Conservation (phyloP, 2,888 invertebrate species). For the Caenorhabditis japonica region DNA sequence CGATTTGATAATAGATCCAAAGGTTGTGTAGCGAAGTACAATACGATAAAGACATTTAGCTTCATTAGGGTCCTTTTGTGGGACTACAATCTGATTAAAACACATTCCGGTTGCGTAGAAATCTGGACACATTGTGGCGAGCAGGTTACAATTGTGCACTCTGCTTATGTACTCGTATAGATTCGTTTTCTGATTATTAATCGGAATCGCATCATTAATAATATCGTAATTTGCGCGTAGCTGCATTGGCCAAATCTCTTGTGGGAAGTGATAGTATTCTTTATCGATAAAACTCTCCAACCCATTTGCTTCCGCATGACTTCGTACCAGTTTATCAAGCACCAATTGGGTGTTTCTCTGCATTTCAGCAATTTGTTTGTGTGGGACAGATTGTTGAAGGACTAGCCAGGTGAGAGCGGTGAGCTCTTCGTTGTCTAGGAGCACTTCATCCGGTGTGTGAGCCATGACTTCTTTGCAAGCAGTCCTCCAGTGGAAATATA, state of each 20-base stretch:
- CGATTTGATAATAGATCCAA: conserved; percentile 12
- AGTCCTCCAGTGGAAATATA: conserved; percentile 13
- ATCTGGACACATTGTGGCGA: conserved; percentile 21
- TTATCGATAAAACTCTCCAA: neutral
- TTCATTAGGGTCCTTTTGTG: neutral
- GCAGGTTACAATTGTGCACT: conserved; percentile 14
- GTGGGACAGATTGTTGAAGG: conserved; percentile 16
- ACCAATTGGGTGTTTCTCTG: neutral
- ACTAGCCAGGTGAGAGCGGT: conserved; percentile 19
- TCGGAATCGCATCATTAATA: conserved; percentile 6
- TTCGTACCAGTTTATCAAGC: neutral
- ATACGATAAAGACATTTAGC: neutral
- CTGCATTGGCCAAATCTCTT: conserved; percentile 34
- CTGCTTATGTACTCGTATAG: neutral
- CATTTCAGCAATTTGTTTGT: conserved; percentile 2
- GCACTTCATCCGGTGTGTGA: conserved; percentile 8
- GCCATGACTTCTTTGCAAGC: conserved; percentile 10
- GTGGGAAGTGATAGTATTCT: conserved; percentile 26
- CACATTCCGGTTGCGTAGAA: conserved; percentile 30
- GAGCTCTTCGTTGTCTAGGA: conserved; percentile 18
- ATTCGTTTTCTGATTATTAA: neutral
- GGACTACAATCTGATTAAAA: neutral
- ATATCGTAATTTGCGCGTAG: neutral
- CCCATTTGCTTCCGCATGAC: conserved; percentile 5
- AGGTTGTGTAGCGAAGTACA: conserved; percentile 18